Evolutionary conservation across 2,797 vertebrate genomes (phyloP), one percentile per base, ranked within the genome.

Genomic region (Atherinosoma microstoma): DNA sequence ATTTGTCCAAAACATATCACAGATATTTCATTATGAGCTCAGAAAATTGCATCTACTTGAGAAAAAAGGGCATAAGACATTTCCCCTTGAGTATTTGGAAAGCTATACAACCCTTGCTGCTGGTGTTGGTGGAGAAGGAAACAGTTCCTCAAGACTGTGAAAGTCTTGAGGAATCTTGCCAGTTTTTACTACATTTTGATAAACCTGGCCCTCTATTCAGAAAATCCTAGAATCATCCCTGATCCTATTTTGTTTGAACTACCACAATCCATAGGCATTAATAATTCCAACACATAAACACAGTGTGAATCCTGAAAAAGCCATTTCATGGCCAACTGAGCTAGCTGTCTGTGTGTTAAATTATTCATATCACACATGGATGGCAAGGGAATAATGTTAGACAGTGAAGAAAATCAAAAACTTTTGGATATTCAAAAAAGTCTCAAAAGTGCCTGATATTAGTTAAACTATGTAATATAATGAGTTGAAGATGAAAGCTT

Each of bases 351-450:
- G 11, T 36, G 11, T 16, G 9, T 64, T 70, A 24, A 67, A 64
- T 74, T 56, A 77, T 78, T 75, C n/a, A 80, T 70, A 8, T 58
- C 64, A 45, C 67, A 34, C 18, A 13, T 54, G 16, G 24, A 60
- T 38, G 38, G 54, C 30, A 34, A 54, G 8, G 58, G 36, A 36
- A 45, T 49, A 15, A 16, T 56, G 32, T 70, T 27, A 22, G 16
- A 20, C 30, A 54, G 13, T 12, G 24, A 24, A 5, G 24, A 34
- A 47, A 59, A 45, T 42, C 6, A 58, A n/a, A 29, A 35, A 53
- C 13, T 68, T 47, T 30, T 11, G 5, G 51, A 27, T 47, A n/a
- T 47, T 47, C 7, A 20, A 20, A 20, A 2, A 45, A 45, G 5
- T 45, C 20, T 47, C 45, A n/a, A 18, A 45, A 20, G 16, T 47